Conservation (phyloP, 2,113 vertebrate genomes). For the Symphodus melops region DNA sequence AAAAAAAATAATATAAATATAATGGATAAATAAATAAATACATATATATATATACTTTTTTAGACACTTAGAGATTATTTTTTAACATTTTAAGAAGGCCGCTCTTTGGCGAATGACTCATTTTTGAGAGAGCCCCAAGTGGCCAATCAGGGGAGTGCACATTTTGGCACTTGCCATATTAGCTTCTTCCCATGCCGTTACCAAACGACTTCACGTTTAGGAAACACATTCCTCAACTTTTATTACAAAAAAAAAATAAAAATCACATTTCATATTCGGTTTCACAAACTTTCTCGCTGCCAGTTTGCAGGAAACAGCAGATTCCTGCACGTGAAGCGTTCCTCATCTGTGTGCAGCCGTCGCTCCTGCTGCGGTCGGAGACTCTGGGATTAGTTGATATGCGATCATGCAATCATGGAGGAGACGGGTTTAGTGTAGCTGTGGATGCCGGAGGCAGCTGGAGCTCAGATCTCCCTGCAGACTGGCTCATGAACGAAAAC, state of each 20-base stretch:
- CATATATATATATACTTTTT: no score
- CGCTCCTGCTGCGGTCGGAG: not conserved
- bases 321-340: not conserved
- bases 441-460: slow-evolving; percentile 27
- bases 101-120: no score
- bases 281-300: not conserved
- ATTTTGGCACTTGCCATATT: no score
- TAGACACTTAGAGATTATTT: no score
- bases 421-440: slow-evolving; percentile 28
- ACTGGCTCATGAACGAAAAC: not conserved
- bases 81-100: no score
- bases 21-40: no score
- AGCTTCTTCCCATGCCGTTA: no score
- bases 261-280: not conserved
- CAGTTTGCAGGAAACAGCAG: not conserved
- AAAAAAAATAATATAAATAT: no score
- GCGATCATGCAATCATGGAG: slow-evolving; percentile 29
- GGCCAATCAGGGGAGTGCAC: no score
- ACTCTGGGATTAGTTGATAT: slow-evolving; percentile 38
- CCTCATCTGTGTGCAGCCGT: not conserved
- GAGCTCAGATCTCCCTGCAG: slow-evolving; percentile 25
- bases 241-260: not conserved
- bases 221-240: not conserved
- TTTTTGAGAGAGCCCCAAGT: no score
- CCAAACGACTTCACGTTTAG: not conserved